These are phyloP conservation scores for Hephaestus fuliginosus DNA, from an alignment of 2,797 vertebrate genomes.

Conservation along the genomic window DNA sequence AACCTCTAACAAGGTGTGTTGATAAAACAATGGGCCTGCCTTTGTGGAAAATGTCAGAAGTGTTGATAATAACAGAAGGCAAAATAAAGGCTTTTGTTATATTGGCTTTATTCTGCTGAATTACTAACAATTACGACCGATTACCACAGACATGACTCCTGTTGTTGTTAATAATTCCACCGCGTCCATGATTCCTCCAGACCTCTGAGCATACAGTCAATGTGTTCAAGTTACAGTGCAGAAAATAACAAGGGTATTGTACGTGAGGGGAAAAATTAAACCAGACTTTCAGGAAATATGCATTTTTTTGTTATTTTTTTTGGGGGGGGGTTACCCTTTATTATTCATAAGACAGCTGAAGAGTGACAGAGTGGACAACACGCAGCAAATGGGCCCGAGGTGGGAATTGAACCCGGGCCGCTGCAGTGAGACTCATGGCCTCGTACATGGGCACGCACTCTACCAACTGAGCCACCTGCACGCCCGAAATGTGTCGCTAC, in stretches of 20 bases:
- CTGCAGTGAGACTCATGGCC: too few species aligned
- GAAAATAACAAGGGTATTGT: background rate
- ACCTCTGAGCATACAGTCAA: too few species aligned
- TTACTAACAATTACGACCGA: constrained; percentile 10
- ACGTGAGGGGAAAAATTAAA: background rate
- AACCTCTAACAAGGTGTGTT: constrained; percentile 57
- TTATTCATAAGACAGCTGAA: too few species aligned
- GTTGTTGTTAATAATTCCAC: constrained; percentile 10
- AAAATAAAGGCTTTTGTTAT: constrained; percentile 56
- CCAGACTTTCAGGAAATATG: background rate
- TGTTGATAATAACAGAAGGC: constrained; percentile 56
- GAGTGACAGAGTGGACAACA: too few species aligned
- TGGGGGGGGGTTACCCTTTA: too few species aligned
- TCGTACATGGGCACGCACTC: too few species aligned
- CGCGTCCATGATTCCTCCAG: background rate
- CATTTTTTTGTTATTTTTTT: too few species aligned
- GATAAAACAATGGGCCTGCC: constrained; percentile 66
- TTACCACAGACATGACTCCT: background rate
- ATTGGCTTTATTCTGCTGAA: constrained; percentile 21
- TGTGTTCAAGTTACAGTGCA: background rate
- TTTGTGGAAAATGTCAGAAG: constrained; percentile 64
- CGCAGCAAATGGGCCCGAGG: too few species aligned
- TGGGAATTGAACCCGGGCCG: too few species aligned
- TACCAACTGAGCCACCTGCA: too few species aligned
- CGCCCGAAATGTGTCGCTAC: too few species aligned